Base-by-base conservation (phyloP, 2,113 vertebrate genomes). In the Apaloderma vittatum region DNA sequence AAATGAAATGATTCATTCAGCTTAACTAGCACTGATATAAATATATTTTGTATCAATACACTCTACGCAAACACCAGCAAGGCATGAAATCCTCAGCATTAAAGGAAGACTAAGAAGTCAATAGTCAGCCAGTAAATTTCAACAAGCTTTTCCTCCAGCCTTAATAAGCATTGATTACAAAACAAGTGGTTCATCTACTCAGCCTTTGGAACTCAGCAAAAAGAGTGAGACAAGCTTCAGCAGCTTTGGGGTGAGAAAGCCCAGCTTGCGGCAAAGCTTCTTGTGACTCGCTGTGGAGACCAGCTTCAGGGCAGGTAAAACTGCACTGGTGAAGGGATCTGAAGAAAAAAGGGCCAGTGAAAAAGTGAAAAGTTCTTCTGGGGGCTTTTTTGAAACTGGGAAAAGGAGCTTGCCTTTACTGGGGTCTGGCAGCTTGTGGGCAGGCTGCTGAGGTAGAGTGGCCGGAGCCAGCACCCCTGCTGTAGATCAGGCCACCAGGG, bases 1-100 rank as follows among this genome's bases (percentile, higher is more conserved):
- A 92, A 94, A 84, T 32, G 30, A 78, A 81, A 55, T 0, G 0
- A n/a, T 19, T 2, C 7, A 18, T 2, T 74, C 29, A 75, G 15
- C 4, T 73, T 80, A 76, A 61, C 12, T 76, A 65, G 5, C 21
- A 55, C 6, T 58, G 15, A 62, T 26, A 13, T 15, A 34, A 52
- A 16, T 5, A 22, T 3, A 22, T 48, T 91, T 68, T 63, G 9
- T 23, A 77, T 4, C 70, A 10, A 43, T 79, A 29, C 0, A 7
- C 27, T 58, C 32, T 66, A 59, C 15, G 34, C 5, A 87, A 66
- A 59, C 16, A 52, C 1, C 11, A 55, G 6, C 2, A 72, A 55
- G 45, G 8, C 22, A 40, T 48, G 6, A 67, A 81, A 86, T 26
- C 34, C 26, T 74, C 27, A 36, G 11, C 2, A 1, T 52, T 75